Evolutionary conservation across 2,797 vertebrate genomes (phyloP).

Genomic region (Falco peregrinus): DNA sequence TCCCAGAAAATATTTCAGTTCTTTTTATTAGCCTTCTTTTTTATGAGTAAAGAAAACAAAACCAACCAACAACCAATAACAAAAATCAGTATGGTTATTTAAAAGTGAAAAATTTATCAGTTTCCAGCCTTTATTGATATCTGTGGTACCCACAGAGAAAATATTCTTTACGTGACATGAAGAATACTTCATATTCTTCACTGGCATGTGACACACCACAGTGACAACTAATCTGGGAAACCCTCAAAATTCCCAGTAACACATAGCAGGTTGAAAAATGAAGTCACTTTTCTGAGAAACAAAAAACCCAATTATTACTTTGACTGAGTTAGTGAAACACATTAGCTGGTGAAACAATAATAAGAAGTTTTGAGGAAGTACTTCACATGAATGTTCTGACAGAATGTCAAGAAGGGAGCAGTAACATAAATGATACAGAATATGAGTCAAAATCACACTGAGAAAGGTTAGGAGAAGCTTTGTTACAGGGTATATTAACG

Average conservation of each 20-base stretch:
- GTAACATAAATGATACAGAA: neutral
- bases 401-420: neutral
- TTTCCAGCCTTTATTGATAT: neutral
- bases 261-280: neutral
- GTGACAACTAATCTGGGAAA: neutral
- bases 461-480: neutral
- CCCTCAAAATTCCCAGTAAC: neutral
- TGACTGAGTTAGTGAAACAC: neutral
- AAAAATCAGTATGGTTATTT: neutral
- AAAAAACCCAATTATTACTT: neutral
- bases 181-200: no score
- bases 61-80: neutral
- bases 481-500: neutral
- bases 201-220: neutral
- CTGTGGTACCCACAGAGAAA: neutral
- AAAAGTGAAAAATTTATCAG: neutral
- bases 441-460: neutral
- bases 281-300: neutral
- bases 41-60: neutral
- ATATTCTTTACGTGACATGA: neutral
- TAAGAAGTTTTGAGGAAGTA: neutral
- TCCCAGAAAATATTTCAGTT: neutral
- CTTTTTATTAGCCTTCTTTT: neutral
- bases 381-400: neutral
- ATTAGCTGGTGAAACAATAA: neutral